These are phyloP conservation scores for Eilema sororculum DNA, from an alignment of 2,888 invertebrate genomes.

Conservation along the genomic window DNA sequence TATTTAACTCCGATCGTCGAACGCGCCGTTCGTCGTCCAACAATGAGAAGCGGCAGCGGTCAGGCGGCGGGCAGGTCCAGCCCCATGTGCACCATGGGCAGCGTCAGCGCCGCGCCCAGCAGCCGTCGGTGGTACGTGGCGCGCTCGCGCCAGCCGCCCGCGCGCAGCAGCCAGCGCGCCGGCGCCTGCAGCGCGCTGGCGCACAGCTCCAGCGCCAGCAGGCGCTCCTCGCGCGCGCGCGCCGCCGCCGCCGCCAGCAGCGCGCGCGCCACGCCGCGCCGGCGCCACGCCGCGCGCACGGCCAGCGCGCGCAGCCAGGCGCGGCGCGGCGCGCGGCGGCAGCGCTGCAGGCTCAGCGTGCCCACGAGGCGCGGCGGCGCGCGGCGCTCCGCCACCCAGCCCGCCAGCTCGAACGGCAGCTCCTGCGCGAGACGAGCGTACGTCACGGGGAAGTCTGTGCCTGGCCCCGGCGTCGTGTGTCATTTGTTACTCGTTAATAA, in stretches of 20 bases:
- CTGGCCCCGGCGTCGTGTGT: too few species aligned
- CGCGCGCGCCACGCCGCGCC: constrained; percentile 56
- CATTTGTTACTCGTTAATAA: too few species aligned
- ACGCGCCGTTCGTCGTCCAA: too few species aligned
- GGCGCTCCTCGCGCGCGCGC: constrained; percentile 37
- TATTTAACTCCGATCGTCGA: too few species aligned
- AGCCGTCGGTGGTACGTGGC: constrained; percentile 64
- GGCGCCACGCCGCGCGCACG: constrained; percentile 41
- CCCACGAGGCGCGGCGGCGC: constrained; percentile 55
- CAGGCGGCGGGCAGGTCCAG: constrained; percentile 32
- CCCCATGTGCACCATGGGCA: constrained; percentile 60
- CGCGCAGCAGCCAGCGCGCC: constrained; percentile 51
- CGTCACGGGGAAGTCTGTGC: too few species aligned
- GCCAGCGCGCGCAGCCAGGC: constrained; percentile 65
- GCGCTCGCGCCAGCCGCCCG: constrained; percentile 60
- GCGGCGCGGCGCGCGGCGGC: constrained; percentile 52
- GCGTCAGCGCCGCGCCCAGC: constrained; percentile 63
- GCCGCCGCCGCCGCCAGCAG: constrained; percentile 38
- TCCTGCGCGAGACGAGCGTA: constrained; percentile 39
- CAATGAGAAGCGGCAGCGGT: too few species aligned
- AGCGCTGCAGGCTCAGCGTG: constrained; percentile 61
- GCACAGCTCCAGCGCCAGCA: constrained; percentile 45
- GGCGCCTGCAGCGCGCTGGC: constrained; percentile 50
- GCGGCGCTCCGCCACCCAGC: too few species aligned
- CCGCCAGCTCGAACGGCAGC: too few species aligned